Percentiles rank a stretch among this genome's conserved stretches.
Conservation (phyloP, 2,113 vertebrate species). For the Potamarius usumacintae region DNA sequence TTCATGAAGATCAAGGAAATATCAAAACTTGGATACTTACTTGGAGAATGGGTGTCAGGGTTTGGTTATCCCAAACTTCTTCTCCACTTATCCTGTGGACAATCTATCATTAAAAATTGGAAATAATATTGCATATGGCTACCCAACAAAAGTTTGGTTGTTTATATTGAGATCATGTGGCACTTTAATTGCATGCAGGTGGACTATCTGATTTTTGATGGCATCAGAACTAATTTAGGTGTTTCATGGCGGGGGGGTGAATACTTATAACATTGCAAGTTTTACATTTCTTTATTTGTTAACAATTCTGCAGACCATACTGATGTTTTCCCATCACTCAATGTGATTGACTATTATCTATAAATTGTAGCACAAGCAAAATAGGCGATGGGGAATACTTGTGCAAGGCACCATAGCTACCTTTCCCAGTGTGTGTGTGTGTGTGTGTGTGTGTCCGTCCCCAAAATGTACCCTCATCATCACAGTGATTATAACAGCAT, state of each 20-base stretch:
- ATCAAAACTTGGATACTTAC: background rate
- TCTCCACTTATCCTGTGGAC: background rate
- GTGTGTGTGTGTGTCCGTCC: background rate
- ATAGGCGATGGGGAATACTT: background rate
- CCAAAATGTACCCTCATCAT: background rate
- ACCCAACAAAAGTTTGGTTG: no score
- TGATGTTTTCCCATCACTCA: background rate
- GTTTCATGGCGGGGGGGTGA: background rate
- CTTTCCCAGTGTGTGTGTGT: background rate
- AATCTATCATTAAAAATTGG: background rate
- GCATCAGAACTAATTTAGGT: background rate
- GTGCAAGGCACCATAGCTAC: background rate
- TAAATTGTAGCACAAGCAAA: background rate
- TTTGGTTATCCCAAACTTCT: background rate
- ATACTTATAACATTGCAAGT: background rate
- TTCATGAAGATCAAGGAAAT: background rate
- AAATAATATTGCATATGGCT: no score
- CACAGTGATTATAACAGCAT: conserved; percentile 2
- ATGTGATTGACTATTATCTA: background rate
- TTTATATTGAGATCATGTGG: background rate
- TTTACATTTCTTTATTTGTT: background rate
- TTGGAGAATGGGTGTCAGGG: background rate
- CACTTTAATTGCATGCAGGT: background rate
- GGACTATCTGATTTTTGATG: background rate
- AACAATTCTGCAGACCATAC: background rate